Evolutionary conservation across 2,888 invertebrate genomes (phyloP).

Genomic region (Tenthredo distinguenda): DNA sequence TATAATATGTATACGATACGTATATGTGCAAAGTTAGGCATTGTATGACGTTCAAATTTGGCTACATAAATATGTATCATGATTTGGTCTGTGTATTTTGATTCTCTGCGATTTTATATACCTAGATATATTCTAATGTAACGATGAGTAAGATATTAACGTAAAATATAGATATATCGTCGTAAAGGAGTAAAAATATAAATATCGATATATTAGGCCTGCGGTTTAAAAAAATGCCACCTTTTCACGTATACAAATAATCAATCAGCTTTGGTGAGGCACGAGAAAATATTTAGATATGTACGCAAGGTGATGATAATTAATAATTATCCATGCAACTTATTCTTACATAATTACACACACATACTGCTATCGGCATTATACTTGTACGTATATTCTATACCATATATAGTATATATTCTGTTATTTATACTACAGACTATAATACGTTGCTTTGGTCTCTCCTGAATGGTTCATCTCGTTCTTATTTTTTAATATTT

Average conservation of each 20-base stretch:
- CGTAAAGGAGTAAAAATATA: background rate
- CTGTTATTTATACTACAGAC: no score
- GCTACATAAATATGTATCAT: background rate
- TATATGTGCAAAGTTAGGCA: background rate
- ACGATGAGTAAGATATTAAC: background rate
- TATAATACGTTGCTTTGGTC: background rate
- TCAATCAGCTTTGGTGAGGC: background rate
- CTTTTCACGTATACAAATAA: background rate
- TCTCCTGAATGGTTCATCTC: background rate
- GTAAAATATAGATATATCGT: background rate
- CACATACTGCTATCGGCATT: background rate
- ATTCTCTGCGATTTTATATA: background rate
- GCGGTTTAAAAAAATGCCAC: background rate
- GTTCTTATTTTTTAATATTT: background rate
- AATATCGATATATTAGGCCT: background rate
- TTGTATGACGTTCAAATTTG: background rate
- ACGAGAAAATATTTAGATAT: background rate
- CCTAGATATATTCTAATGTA: background rate
- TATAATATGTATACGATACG: background rate
- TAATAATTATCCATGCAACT: background rate
- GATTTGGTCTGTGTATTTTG: constrained; percentile 30
- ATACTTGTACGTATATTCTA: background rate
- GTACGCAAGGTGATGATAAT: background rate
- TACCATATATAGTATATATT: no score
- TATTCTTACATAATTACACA: background rate